Evolutionary conservation across 2,888 invertebrate species (phyloP), one percentile per base, ranked within the genome.

Genomic region (Pollenia griseotomentosa): DNA sequence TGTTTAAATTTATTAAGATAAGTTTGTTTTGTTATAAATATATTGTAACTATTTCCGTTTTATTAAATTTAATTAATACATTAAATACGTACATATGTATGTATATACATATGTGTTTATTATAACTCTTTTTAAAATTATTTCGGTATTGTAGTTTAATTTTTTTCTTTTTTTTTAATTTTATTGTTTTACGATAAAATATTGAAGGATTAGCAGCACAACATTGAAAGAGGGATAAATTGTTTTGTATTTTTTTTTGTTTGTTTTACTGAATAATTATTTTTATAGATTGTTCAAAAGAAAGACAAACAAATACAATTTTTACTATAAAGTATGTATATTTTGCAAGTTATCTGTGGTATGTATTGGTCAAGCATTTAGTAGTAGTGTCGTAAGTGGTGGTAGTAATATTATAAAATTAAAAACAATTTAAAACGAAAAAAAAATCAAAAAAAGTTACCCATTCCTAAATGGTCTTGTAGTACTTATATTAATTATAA

Each of bases 191-290:
- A 70, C 42, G 65, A 23, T n/a, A 83, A 85, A 85, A 86, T 55
- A 83, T 79, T 83, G 70, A 79, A 78, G 74, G 71, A 75, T 74
- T 74, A 83, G 79, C 83, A 86, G 86, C 79, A 86, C 86, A 83
- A 86, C 86, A 83, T 70, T 86, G 59, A 73, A 80, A 75, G 42
- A 23, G 40, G 61, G 68, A 71, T 51, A 78, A 82, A 66, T 14
- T 51, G 57, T 80, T 48, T 53, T 70, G 51, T 80, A 44, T 73
- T 74, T 53, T 23, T 33, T 53, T 53, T 66, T 11, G 44, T 65
- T 61, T 70, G 73, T n/a, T 66, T 33, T 23, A 65, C n/a, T 12
- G 19, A 44, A 19, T 73, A 23, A 48, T 85, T 68, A 11, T 33
- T 51, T 65, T 68, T 57, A 23, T 63, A 53, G 63, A 19, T 53